Evolutionary conservation across 2,888 invertebrate genomes (phyloP), one percentile per base, ranked within the genome.

Genomic region (Dorcus parallelipipedus): DNA sequence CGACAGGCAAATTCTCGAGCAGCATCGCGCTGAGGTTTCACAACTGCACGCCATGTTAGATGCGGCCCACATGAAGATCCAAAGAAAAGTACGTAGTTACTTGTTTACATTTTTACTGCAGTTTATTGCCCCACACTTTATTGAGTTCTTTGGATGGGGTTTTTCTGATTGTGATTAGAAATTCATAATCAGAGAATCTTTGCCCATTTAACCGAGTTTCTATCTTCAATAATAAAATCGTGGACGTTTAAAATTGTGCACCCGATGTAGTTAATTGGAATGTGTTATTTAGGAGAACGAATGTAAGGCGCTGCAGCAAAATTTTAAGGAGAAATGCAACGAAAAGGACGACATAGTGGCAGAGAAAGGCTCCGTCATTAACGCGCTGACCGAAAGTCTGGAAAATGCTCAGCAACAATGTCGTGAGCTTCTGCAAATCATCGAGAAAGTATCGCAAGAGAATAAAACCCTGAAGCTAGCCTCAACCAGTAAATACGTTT

Each of bases 1-100:
- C 2, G 69, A 69, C 33, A 64, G 64, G 50, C 61, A 65, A 38
- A 53, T 69, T 17, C 64, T 66, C 41, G 69, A 70, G 51, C 56
- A 64, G n/a, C 64, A 64, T 59, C 60, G 58, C 23, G 47, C 50
- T 7, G 67, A 69, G 63, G 48, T 70, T 9, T 47, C 52, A 6
- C 67, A 67, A 43, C 49, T 69, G 38, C 63, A 67, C 14, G 49
- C 59, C 38, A 47, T 58, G 50, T 59, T 70, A 26, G 62, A 65
- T 38, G 48, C 43, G 10, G 62, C 61, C 14, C 41, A 64, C 47
- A 48, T 40, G 43, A 62, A 64, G 48, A 53, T 63, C 17, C 55
- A 65, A 54, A 61, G 64, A 33, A 59, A 61, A 56, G 67, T 64
- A 58, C 14, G 20, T 3, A 3, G 20, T 45, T 14, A 47, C 33